Evolutionary conservation across 1,140 invertebrate genomes (phyloP).

Genomic region (Elysia chlorotica): DNA sequence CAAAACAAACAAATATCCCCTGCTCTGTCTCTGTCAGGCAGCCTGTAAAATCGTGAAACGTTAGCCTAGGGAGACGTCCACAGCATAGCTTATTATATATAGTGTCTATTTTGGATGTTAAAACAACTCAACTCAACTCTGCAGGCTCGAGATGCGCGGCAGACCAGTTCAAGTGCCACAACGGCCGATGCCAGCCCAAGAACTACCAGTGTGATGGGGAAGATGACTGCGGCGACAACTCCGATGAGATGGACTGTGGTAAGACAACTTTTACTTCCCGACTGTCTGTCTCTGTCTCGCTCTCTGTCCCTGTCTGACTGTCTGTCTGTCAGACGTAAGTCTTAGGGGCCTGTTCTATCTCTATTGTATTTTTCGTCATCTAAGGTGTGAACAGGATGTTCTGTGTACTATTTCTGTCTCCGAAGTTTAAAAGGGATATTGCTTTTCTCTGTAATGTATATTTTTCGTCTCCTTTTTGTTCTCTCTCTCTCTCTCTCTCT

Average conservation of each 20-base stretch:
- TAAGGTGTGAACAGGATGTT: background rate
- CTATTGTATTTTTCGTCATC: background rate
- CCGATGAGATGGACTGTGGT: conserved; percentile 65
- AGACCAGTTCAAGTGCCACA: conserved; percentile 36
- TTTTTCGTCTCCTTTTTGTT: background rate
- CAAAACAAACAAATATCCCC: too few relatives aligned
- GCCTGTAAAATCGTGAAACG: too few relatives aligned
- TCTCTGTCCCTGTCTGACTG: too few relatives aligned
- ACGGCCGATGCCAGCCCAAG: conserved; percentile 90
- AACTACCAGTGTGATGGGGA: conserved; percentile 92
- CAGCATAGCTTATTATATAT: too few relatives aligned
- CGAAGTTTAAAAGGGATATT: background rate
- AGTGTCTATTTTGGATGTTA: too few relatives aligned
- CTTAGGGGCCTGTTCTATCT: too few relatives aligned
- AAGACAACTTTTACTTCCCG: too few relatives aligned
- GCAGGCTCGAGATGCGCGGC: conserved; percentile 4
- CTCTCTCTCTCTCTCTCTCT: conserved; percentile 1
- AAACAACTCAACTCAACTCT: too few relatives aligned
- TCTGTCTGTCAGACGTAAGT: too few relatives aligned
- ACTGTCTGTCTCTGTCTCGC: too few relatives aligned
- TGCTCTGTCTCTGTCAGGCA: too few relatives aligned
- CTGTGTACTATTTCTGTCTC: background rate
- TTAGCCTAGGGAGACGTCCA: too few relatives aligned
- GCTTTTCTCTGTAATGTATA: background rate
- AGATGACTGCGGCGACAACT: conserved; percentile 86